phyloP scores from a whole-genome alignment of 2,113 vertebrate species.

The Furnarius figulus region DNA sequence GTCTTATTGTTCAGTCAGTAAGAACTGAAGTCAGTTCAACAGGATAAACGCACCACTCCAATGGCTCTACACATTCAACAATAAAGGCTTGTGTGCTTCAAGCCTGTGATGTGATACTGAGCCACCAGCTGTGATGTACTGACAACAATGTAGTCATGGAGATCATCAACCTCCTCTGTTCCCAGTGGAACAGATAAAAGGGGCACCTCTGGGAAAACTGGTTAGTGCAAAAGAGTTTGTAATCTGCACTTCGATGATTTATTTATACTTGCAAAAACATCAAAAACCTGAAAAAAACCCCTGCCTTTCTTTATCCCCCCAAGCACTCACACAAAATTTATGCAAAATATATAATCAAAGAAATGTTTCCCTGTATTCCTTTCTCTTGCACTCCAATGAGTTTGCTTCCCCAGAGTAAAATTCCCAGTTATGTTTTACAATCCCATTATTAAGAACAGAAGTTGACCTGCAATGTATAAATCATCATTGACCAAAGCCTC shows the following conservation, averaged over 20 bases:
- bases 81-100: conserved; percentile 1
- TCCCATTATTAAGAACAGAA: not conserved
- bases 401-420: not conserved
- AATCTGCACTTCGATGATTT: conserved; percentile 40
- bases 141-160: conserved; percentile 45
- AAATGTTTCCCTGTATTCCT: not conserved
- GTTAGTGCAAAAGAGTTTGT: not conserved
- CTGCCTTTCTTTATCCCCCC: not conserved
- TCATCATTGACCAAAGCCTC: conserved; percentile 12
- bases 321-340: conserved; percentile 7
- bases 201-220: conserved; percentile 31
- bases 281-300: not conserved
- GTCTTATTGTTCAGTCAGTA: conserved; percentile 18
- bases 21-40: conserved; percentile 26
- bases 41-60: conserved; percentile 7
- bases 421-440: not conserved
- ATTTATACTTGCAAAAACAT: conserved; percentile 26
- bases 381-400: not conserved
- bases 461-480: conserved; percentile 17
- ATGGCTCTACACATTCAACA: not conserved
- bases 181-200: conserved; percentile 26
- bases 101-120: conserved; percentile 22
- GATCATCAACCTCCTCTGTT: conserved; percentile 36
- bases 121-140: conserved; percentile 41
- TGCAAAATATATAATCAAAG: not conserved